Evolutionary conservation across 2,888 invertebrate species (phyloP).

Genomic region (Lasioglossum calceatum): DNA sequence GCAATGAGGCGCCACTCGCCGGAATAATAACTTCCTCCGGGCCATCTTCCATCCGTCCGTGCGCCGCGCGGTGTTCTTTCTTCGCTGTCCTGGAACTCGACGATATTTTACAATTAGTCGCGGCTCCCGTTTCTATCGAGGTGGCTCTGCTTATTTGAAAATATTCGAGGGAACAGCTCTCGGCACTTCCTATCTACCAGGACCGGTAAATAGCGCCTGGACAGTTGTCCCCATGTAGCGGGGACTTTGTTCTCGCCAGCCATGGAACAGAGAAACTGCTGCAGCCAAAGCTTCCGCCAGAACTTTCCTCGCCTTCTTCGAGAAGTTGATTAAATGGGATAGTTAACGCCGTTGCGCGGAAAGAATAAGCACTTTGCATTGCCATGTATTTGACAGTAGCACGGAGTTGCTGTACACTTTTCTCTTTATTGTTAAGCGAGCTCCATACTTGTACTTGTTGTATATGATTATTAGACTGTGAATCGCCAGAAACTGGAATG

Average conservation of each 20-base stretch:
- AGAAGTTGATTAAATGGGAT: background rate
- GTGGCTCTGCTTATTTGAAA: constrained; percentile 14
- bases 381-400: background rate
- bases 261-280: background rate
- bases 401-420: background rate
- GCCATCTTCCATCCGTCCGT: constrained; percentile 5
- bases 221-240: background rate
- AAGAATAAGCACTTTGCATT: background rate
- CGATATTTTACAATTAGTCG: constrained; percentile 76
- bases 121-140: constrained; percentile 60
- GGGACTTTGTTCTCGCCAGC: constrained; percentile 13
- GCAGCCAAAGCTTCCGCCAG: background rate
- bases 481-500: no score
- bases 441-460: background rate
- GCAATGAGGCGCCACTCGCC: constrained; percentile 57
- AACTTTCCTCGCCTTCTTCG: background rate
- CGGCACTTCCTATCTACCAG: constrained; percentile 26
- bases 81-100: constrained; percentile 57
- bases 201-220: background rate
- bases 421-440: background rate
- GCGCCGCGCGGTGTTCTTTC: background rate
- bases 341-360: background rate
- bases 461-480: background rate
- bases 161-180: constrained; percentile 10
- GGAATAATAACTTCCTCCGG: constrained; percentile 71